phyloP scores from a whole-genome alignment of 1,140 invertebrate genomes.

The Pteromalus puparum region DNA sequence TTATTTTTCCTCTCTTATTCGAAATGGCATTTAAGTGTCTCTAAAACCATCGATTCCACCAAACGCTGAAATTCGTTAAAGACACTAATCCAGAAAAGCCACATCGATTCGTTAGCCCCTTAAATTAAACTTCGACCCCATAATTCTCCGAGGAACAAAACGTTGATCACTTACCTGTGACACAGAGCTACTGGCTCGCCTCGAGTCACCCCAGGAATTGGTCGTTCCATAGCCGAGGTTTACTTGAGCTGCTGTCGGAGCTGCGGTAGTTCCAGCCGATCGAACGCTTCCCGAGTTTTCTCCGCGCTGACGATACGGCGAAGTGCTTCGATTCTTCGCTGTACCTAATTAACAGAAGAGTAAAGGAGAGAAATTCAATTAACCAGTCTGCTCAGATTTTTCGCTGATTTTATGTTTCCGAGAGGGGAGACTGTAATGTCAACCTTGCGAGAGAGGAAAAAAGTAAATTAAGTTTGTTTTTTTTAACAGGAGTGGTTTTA shows the following conservation, averaged over 20 bases:
- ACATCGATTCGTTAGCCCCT: background rate
- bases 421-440: background rate
- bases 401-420: background rate
- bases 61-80: background rate
- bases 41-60: too few species aligned
- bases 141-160: background rate
- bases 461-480: background rate
- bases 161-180: conserved; percentile 77
- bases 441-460: background rate
- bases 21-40: too few species aligned
- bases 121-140: background rate
- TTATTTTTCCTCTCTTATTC: too few species aligned
- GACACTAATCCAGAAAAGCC: background rate
- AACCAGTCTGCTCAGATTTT: background rate
- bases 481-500: background rate
- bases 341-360: conserved; percentile 65
- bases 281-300: conserved; percentile 70
- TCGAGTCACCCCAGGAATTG: conserved; percentile 77
- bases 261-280: conserved; percentile 67
- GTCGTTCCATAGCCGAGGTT: conserved; percentile 74
- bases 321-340: conserved; percentile 76
- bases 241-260: conserved; percentile 60
- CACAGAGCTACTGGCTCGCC: conserved; percentile 83
- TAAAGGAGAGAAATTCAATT: background rate
- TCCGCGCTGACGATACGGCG: conserved; percentile 78